Base-by-base conservation (phyloP, 2,797 vertebrate species). In the Myotis myotis region DNA sequence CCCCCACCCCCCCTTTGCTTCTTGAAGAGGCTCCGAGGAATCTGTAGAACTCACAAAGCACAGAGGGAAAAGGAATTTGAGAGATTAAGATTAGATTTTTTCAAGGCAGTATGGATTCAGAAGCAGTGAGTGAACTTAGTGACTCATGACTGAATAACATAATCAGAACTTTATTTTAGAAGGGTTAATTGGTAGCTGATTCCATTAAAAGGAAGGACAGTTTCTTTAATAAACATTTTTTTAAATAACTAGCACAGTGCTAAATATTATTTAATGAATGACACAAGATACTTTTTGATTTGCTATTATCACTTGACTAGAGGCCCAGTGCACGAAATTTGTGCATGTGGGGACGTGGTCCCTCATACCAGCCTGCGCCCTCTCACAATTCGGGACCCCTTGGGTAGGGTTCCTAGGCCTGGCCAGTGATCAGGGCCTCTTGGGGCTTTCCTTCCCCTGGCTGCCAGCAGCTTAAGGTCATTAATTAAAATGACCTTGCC, bases 161-260 rank as follows among this genome's bases (percentile, higher is more conserved):
- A 71, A 64, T 80, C 83, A 81, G 33, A 87, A 87, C 4, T 86
- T 70, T 49, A n/a, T 91, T 91, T 83, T 83, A n/a, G 75, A 49
- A 91, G 55, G 13, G 19, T 83, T 83, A 64, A n/a, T 79, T 92
- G 38, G 74, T 78, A 68, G 72, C 19, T 51, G 41, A 79, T 51
- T 79, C 53, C 41, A 62, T 62, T 87, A 15, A 80, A 87, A 80
- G 36, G 22, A 55, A 87, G 28, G 2, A 5, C 11, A 64, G 11
- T 93, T 93, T 93, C 51, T 93, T 81, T n/a, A 25, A 44, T 87
- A 87, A 64, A 64, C 30, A 53, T 80, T 62, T 79, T 79, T 70
- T 80, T 41, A 28, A 87, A 17, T 8, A 81, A 53, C 22, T 64
- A 87, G 55, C 8, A 51, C 28, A 86, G 12, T 71, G 33, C 20